Conservation (phyloP, 2,113 vertebrate genomes). For the Neopipo cinnamomea region DNA sequence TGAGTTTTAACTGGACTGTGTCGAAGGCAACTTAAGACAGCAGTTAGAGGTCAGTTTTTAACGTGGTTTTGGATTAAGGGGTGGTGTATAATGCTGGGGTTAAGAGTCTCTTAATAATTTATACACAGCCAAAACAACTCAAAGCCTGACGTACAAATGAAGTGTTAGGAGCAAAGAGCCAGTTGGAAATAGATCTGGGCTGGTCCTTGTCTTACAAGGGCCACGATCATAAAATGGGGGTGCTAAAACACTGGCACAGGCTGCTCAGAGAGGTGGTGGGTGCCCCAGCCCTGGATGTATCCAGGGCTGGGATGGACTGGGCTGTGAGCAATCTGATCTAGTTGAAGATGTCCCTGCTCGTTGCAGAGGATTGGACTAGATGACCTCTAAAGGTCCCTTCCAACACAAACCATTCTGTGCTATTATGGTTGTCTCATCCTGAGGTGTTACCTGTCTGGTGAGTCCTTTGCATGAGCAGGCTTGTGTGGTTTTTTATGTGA, state of each 20-base stretch:
- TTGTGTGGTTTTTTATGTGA: background rate
- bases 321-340: background rate
- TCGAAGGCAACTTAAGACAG: background rate
- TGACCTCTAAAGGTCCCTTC: background rate
- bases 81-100: background rate
- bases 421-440: background rate
- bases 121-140: fast-evolving
- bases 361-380: background rate
- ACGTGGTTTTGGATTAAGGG: background rate
- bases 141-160: background rate
- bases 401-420: too few species aligned
- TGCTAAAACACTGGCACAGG: background rate
- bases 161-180: background rate
- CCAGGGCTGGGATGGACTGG: background rate
- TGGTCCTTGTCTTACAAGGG: background rate
- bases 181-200: background rate
- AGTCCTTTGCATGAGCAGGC: fast-evolving
- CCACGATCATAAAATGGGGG: background rate
- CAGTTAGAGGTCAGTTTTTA: background rate
- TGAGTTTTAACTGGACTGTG: background rate
- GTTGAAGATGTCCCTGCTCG: background rate
- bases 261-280: background rate
- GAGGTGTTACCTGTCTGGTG: fast-evolving
- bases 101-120: background rate
- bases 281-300: background rate